Evolutionary conservation across 2,113 vertebrate genomes (phyloP).

Genomic region (Apodemus speciosus): DNA sequence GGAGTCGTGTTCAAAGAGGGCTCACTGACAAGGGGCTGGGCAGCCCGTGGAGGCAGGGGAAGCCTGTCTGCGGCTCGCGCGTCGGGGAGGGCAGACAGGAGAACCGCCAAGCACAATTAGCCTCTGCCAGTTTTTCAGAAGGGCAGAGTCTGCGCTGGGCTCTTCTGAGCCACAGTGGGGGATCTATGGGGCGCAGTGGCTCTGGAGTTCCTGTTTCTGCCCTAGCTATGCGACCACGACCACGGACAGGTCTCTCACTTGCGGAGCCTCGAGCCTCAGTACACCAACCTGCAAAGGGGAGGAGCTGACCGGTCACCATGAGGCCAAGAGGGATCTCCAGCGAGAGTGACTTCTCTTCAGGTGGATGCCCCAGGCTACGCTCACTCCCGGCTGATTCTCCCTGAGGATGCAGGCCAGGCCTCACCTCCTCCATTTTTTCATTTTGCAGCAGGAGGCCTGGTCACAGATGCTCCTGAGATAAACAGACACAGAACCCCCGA

Average conservation of each 20-base stretch:
- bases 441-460: background rate
- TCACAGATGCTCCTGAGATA: background rate
- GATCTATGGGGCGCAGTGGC: fast-evolving
- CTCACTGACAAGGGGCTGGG: conserved; percentile 61
- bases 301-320: background rate
- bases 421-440: background rate
- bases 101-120: conserved; percentile 69
- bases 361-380: background rate
- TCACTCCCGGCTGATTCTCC: background rate
- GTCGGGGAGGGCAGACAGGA: conserved; percentile 26
- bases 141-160: background rate
- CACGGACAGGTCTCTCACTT: background rate
- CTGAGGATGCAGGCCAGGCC: background rate
- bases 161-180: fast-evolving
- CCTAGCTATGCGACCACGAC: background rate
- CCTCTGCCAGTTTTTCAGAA: conserved; percentile 25
- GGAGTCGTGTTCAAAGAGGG: conserved; percentile 72
- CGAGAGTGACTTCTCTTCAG: background rate
- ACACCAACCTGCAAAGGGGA: background rate
- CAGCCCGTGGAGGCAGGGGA: background rate
- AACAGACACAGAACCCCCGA: fast-evolving
- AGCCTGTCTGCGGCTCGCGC: conserved; percentile 34
- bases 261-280: fast-evolving
- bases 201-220: background rate
- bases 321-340: background rate